These are phyloP conservation scores for Campoletis sonorensis DNA, from an alignment of 1,140 invertebrate species.

Conservation along the genomic window DNA sequence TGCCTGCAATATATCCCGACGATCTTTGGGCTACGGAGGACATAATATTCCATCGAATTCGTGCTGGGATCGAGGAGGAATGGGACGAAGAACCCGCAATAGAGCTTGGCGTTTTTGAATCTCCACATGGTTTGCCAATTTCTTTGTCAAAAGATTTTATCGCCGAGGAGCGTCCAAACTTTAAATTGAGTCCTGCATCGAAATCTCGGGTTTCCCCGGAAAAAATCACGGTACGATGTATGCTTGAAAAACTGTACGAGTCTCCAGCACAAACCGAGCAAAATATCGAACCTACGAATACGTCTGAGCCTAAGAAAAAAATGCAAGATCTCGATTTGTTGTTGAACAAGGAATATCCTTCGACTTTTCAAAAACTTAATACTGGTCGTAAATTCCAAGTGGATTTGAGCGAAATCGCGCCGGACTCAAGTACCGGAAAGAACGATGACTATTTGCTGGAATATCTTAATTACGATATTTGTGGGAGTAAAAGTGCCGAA, in stretches of 20 bases:
- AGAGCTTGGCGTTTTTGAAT: constrained; percentile 63
- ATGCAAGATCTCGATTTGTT: neutral
- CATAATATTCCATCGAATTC: constrained; percentile 64
- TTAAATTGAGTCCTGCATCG: neutral
- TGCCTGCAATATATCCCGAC: constrained; percentile 67
- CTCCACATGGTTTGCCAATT: constrained; percentile 27
- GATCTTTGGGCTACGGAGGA: constrained; percentile 71
- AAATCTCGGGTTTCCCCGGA: neutral
- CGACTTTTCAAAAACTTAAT: constrained; percentile 60
- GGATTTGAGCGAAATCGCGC: constrained; percentile 53
- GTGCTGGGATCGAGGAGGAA: constrained; percentile 36
- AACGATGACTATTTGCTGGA: constrained; percentile 45
- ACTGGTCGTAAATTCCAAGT: constrained; percentile 53
- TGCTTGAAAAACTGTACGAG: neutral
- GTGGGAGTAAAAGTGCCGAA: constrained; percentile 29
- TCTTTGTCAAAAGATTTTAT: neutral
- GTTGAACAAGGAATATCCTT: constrained; percentile 35
- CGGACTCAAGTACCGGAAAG: constrained; percentile 41
- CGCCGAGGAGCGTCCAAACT: neutral
- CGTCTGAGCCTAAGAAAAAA: neutral
- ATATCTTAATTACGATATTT: constrained; percentile 47
- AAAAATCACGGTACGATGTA: neutral
- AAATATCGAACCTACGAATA: neutral
- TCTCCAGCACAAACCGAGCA: neutral
- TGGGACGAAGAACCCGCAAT: constrained; percentile 64